Percentiles rank a stretch among this genome's conserved stretches.
These are phyloP conservation scores for Trichomycterus rosablanca DNA, from an alignment of 2,113 vertebrate species.

Conservation along the genomic window DNA sequence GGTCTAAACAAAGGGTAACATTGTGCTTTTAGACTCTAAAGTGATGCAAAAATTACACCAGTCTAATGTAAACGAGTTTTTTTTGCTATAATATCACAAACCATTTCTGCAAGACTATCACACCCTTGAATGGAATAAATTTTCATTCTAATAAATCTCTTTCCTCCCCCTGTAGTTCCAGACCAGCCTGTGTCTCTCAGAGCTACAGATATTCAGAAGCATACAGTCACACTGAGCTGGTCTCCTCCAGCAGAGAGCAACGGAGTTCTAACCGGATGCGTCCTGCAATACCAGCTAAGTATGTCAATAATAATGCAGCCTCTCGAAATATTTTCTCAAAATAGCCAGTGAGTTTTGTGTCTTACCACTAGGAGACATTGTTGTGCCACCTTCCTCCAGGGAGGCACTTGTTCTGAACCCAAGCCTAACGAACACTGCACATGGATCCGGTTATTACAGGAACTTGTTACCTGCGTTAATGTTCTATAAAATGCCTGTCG, in stretches of 20 bases:
- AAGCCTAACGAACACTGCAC: neutral
- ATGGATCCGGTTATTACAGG: neutral
- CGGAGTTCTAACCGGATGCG: constrained; percentile 82
- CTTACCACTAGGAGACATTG: constrained; percentile 38
- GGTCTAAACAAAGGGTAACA: no score
- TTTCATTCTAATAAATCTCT: no score
- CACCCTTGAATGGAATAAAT: no score
- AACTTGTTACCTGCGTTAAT: neutral
- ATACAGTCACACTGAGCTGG: constrained; percentile 80
- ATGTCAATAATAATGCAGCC: constrained; percentile 57
- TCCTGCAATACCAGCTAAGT: constrained; percentile 92
- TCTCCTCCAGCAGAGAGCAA: constrained; percentile 78
- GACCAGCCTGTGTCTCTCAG: constrained; percentile 80
- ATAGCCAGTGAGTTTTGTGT: no score
- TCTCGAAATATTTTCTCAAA: no score
- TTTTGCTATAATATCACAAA: no score
- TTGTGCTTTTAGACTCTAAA: no score
- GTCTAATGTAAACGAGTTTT: no score
- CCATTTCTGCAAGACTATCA: no score
- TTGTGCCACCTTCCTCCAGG: constrained; percentile 12
- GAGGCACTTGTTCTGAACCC: neutral
- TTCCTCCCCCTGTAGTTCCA: constrained; percentile 76
- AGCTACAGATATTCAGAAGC: constrained; percentile 77
- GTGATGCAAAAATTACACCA: no score
- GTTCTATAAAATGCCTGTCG: neutral